Conservation (phyloP, 1,140 invertebrate genomes). For the Planococcus citri region DNA sequence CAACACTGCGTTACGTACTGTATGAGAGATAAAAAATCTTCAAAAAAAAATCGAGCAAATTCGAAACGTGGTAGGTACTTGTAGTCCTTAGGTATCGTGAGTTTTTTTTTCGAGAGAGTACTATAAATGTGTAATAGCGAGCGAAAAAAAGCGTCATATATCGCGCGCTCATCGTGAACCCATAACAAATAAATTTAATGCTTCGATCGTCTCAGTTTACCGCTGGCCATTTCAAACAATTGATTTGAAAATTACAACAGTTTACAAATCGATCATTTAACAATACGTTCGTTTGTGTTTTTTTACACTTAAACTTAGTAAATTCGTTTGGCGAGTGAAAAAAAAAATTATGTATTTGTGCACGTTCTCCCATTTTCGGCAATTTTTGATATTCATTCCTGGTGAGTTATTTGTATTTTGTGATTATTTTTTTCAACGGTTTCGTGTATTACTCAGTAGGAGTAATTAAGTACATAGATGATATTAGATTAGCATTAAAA, state of each 20-base stretch:
- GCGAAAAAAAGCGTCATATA: neutral
- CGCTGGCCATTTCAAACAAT: neutral
- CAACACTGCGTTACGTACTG: too few relatives aligned
- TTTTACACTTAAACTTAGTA: neutral
- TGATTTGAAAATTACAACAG: neutral
- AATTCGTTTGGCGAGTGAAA: neutral
- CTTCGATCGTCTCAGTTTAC: neutral
- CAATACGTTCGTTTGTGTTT: neutral
- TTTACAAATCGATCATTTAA: neutral
- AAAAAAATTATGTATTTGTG: neutral
- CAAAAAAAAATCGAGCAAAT: neutral
- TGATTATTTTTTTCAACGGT: neutral
- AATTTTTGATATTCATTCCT: neutral
- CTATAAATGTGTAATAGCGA: neutral
- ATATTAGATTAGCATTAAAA: too few relatives aligned
- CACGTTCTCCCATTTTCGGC: neutral
- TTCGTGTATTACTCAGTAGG: neutral
- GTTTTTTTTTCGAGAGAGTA: neutral
- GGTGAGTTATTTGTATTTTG: neutral
- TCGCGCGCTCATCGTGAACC: neutral
- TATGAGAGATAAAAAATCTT: neutral
- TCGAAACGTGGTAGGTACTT: too few relatives aligned
- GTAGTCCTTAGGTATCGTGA: neutral
- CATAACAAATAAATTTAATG: conserved; percentile 8
- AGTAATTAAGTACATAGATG: neutral